These are phyloP conservation scores for Coracias cyanogaster DNA, from an alignment of 2,797 vertebrate genomes.

Conservation along the genomic window DNA sequence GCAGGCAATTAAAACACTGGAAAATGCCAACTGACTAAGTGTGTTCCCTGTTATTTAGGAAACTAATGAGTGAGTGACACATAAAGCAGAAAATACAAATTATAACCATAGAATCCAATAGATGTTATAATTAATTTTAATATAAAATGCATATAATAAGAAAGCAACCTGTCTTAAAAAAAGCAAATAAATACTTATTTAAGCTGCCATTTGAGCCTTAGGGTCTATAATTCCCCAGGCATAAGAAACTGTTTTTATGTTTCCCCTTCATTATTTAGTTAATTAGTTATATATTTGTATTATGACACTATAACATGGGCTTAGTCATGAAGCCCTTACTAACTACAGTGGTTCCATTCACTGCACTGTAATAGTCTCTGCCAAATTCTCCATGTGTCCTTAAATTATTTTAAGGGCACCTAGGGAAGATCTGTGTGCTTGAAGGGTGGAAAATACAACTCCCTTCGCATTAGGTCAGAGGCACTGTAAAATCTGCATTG, in stretches of 20 bases:
- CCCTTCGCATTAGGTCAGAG: not conserved
- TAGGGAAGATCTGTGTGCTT: not conserved
- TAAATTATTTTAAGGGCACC: not conserved
- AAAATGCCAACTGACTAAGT: constrained; percentile 90
- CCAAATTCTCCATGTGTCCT: not conserved
- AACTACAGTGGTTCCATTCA: constrained; percentile 15
- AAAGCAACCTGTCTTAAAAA: constrained; percentile 37
- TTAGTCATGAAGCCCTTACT: not conserved
- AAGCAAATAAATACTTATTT: constrained; percentile 22
- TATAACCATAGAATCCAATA: constrained; percentile 71
- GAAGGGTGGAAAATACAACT: not conserved
- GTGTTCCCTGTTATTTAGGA: constrained; percentile 87
- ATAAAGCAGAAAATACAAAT: constrained; percentile 78
- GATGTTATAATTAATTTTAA: constrained; percentile 63
- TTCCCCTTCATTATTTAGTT: constrained; percentile 33
- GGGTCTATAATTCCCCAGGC: not conserved
- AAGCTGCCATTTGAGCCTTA: constrained; percentile 23
- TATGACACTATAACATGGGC: not conserved
- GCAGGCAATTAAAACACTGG: constrained; percentile 90
- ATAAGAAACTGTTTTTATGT: constrained; percentile 1
- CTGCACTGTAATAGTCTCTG: not conserved
- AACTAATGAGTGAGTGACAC: constrained; percentile 87
- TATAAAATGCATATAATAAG: constrained; percentile 57
- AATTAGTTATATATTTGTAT: constrained; percentile 56
- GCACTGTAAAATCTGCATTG: not conserved